Base-by-base conservation (phyloP, 2,797 vertebrate species). In the Poeciliopsis turneri region DNA sequence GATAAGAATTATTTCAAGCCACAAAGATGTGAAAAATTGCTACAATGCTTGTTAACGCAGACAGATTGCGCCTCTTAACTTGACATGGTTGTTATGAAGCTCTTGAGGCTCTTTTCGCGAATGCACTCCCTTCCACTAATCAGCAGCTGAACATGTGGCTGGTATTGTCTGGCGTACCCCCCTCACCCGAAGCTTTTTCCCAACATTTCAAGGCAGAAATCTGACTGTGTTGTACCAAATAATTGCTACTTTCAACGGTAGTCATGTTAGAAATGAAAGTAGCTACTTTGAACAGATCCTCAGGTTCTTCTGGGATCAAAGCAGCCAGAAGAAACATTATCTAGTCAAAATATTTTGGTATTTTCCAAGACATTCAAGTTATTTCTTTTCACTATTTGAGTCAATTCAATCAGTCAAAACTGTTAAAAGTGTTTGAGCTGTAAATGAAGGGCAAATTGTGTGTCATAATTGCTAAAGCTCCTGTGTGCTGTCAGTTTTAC, bases 11-110 rank as follows among this genome's bases (percentile, higher is more conserved):
- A 88, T 80, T 87, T 83, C 88, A 82, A 84, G 81, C 75, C 61
- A 72, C 75, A 76, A 80, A 87, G 81, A 87, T 75, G 46, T 68
- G 16, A 80, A 46, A 74, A 85, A 74, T 68, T 66, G 82, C 75
- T 64, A 81, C 76, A 59, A 79, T 76, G 79, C 72, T 79, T 75
- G 85, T 92, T 88, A 88, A 80, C 16, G 71, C 83, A 71, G 86
- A 87, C 83, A 86, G 55, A 59, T 81, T 81, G 88, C 85, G 87
- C 89, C 90, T 86, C 84, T 86, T 87, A 83, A 77, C 79, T 82
- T 91, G 81, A 75, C 77, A 84, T 73, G 81, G 78, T 83, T 84
- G 30, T 53, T 25, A 51, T 36, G 30, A 73, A n/a, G 72, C 30
- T 51, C 30, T 39, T 13, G 15, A 53, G 47, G 18, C 15, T 49